Conservation (phyloP, 2,888 invertebrate genomes). For the Sphaerophoria taeniata region DNA sequence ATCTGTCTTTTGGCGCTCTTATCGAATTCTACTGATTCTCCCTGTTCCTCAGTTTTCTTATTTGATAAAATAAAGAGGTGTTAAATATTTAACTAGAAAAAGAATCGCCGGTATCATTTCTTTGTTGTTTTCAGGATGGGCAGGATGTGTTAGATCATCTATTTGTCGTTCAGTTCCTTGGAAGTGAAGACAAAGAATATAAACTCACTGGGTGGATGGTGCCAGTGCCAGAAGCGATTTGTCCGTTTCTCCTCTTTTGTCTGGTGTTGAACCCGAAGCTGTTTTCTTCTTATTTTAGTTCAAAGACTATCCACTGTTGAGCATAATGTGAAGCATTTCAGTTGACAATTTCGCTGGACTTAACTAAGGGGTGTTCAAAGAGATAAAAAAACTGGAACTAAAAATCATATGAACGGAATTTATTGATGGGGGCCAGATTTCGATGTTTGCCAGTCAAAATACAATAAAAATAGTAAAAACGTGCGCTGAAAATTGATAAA, state of each 20-base stretch:
- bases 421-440: too few relatives aligned
- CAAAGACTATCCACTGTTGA: not conserved
- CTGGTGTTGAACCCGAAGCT: not conserved
- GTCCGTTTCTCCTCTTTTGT: slow-evolving; percentile 34
- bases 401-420: too few relatives aligned
- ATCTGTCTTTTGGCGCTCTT: slow-evolving; percentile 6
- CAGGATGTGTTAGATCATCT: slow-evolving; percentile 63
- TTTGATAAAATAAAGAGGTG: slow-evolving; percentile 12
- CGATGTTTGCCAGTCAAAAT: too few relatives aligned
- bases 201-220: too few relatives aligned
- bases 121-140: slow-evolving; percentile 3
- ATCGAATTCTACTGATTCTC: not conserved
- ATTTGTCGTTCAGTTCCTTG: slow-evolving; percentile 51
- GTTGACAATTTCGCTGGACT: too few relatives aligned
- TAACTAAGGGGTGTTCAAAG: too few relatives aligned
- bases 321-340: not conserved
- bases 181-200: slow-evolving; percentile 59
- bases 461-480: too few relatives aligned
- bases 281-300: not conserved
- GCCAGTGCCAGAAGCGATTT: slow-evolving; percentile 40
- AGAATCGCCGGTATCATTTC: slow-evolving; percentile 20
- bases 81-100: slow-evolving; percentile 45
- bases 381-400: too few relatives aligned
- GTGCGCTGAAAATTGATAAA: too few relatives aligned
- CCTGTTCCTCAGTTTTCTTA: not conserved